Evolutionary conservation across 2,888 invertebrate species (phyloP).

Genomic region (Cylindroiulus punctatus): DNA sequence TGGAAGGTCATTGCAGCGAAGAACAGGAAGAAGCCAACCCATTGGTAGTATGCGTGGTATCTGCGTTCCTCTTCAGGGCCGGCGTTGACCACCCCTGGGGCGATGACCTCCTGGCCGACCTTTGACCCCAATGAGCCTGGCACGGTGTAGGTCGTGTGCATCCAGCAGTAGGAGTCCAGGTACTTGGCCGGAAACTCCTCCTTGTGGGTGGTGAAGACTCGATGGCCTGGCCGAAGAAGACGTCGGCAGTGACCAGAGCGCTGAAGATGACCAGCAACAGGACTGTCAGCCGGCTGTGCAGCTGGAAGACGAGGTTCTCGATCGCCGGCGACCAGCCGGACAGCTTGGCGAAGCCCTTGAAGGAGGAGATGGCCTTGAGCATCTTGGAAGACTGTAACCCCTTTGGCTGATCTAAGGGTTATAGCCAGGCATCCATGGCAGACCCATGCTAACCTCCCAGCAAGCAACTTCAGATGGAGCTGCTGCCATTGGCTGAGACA

Average conservation of each 20-base stretch:
- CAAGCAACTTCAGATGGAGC: background rate
- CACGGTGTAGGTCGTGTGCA: conserved; percentile 90
- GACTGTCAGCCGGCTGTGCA: conserved; percentile 54
- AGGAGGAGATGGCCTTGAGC: background rate
- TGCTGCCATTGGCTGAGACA: background rate
- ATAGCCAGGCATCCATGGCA: background rate
- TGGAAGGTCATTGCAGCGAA: conserved; percentile 60
- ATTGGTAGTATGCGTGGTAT: conserved; percentile 61
- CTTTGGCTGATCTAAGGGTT: background rate
- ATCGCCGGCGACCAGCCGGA: conserved; percentile 60
- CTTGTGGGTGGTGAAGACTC: conserved; percentile 58
- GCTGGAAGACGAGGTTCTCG: conserved; percentile 54
- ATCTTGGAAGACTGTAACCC: background rate
- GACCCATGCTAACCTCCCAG: background rate
- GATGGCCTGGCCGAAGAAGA: conserved; percentile 62
- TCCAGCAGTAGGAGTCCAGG: conserved; percentile 94
- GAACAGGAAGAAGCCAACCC: conserved; percentile 57
- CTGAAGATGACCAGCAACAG: conserved; percentile 59
- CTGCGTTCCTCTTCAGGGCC: conserved; percentile 63
- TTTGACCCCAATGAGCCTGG: conserved; percentile 67
- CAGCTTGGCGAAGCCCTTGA: conserved; percentile 59
- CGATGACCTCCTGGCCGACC: background rate
- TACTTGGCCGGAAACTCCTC: conserved; percentile 75
- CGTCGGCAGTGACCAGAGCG: conserved; percentile 60
- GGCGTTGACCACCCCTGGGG: conserved; percentile 60